Conservation (phyloP, 2,113 vertebrate genomes). For the Nycticorax nycticorax region DNA sequence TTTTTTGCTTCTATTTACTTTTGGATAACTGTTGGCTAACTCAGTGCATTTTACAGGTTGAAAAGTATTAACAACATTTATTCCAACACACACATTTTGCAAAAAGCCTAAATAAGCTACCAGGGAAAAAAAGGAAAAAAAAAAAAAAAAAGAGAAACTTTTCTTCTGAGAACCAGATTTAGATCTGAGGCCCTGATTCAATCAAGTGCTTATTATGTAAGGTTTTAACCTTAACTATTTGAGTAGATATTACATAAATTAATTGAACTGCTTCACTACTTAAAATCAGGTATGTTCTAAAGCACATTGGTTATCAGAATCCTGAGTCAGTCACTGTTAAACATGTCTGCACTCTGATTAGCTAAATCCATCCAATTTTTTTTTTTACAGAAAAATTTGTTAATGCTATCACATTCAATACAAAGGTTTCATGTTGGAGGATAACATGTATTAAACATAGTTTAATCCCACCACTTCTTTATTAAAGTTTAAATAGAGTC, state of each 20-base stretch:
- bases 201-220: not conserved
- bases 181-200: not conserved
- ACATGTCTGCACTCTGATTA: not conserved
- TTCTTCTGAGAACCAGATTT: not conserved
- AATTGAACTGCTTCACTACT: not conserved
- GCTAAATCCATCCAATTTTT: not conserved
- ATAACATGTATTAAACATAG: not conserved
- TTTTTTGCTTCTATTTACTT: not conserved
- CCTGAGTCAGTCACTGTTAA: not conserved
- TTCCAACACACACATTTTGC: not conserved
- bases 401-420: fast-evolving
- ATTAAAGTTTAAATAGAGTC: not conserved
- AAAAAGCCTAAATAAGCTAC: not conserved
- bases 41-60: not conserved
- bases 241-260: not conserved
- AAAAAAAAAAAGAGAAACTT: not conserved
- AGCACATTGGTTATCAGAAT: not conserved
- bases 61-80: not conserved
- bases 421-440: not conserved
- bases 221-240: not conserved
- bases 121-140: fast-evolving
- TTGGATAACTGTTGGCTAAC: not conserved
- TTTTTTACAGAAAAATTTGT: not conserved
- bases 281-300: not conserved
- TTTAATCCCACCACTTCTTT: not conserved